phyloP scores from a whole-genome alignment of 1,140 invertebrate species.

The Harpegnathos saltator region DNA sequence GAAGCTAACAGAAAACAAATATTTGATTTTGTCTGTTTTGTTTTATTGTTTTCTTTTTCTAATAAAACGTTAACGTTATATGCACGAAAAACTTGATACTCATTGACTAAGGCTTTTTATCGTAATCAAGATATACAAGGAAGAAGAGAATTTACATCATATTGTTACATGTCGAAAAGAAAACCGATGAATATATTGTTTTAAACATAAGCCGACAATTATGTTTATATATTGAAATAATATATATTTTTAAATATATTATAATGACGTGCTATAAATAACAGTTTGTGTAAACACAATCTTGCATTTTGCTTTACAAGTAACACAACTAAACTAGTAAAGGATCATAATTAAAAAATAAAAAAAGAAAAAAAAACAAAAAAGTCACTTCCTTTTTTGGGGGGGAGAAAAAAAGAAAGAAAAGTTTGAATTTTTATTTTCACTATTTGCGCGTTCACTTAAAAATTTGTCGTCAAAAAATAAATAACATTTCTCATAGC shows the following conservation, averaged over 20 bases:
- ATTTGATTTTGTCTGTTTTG: conserved; percentile 26
- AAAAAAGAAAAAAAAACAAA: conserved; percentile 9
- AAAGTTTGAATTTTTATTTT: conserved; percentile 16
- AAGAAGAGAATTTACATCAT: conserved; percentile 12
- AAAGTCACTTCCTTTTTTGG: too few relatives aligned
- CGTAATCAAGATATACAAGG: not conserved
- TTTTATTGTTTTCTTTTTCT: conserved; percentile 22
- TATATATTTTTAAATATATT: conserved; percentile 25
- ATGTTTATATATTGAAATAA: conserved; percentile 28
- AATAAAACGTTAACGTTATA: conserved; percentile 11
- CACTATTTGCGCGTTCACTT: conserved; percentile 25
- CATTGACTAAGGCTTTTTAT: not conserved
- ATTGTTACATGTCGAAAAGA: conserved; percentile 18
- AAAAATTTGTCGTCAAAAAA: conserved; percentile 50
- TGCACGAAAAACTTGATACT: conserved; percentile 14
- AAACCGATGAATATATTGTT: not conserved
- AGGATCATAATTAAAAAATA: conserved; percentile 37
- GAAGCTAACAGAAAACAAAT: conserved; percentile 29
- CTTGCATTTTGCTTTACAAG: not conserved
- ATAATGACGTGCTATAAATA: conserved; percentile 18
- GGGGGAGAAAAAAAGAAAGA: not conserved
- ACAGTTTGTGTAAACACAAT: not conserved
- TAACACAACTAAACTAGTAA: conserved; percentile 31
- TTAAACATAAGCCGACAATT: not conserved
- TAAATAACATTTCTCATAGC: conserved; percentile 46